Evolutionary conservation across 2,797 vertebrate species (phyloP), one percentile per base, ranked within the genome.

Genomic region (Anomalospiza imberbis): DNA sequence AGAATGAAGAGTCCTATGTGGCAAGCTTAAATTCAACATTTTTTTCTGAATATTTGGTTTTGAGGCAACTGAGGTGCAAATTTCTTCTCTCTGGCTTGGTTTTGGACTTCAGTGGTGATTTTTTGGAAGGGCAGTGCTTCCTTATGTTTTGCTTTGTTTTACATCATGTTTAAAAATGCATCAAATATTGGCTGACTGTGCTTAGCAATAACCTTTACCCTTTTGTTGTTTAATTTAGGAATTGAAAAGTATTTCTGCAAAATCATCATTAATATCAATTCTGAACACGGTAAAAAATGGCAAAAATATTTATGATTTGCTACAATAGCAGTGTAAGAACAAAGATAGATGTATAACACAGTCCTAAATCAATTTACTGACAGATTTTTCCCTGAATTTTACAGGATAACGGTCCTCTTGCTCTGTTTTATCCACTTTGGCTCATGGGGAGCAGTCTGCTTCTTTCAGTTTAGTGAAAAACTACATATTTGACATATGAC

Each of bases 271-370:
- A 79, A 21, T 67, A 12, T 31, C 17, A 45, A n/a, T 91, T 58
- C 40, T 51, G 50, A 82, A 57, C 38, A 20, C 1, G 0, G 4
- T 57, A 21, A 77, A 66, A 87, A 85, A 54, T 12, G 12, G 17
- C 21, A 42, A 11, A 28, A 75, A 29, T 50, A 38, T 63, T 55
- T 34, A n/a, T 9, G 16, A 12, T 17, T 79, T 55, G 12, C 6
- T 62, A 9, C 13, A 28, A 12, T 1, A 85, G 32, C 0, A 0
- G 9, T 62, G 5, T 6, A 26, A 16, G 54, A 67, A 24, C 47
- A 50, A 47, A 67, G 34, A 4, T 74, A 17, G 68, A 32, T 84
- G 53, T 16, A 38, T 53, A 88, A 54, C 9, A 1, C 8, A 15
- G 31, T 40, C 72, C 45, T 85, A 32, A 54, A 68, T 83, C 57